A percentile compares a stretch with the other conserved stretches of the same genome.
Evolutionary conservation across 2,797 vertebrate genomes (phyloP).

Genomic region (Rhyacichthys aspro): DNA sequence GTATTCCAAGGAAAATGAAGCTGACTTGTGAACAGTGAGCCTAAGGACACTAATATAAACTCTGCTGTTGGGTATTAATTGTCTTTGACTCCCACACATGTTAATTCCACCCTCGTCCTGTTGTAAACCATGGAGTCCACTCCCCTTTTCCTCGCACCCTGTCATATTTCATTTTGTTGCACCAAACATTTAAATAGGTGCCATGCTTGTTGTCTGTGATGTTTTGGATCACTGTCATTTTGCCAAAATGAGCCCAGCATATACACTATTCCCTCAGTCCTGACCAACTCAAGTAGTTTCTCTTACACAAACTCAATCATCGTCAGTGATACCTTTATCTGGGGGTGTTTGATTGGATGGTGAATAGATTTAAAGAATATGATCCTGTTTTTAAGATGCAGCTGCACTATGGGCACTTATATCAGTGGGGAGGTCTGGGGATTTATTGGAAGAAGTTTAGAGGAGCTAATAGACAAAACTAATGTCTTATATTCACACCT

Average conservation of each 20-base stretch:
- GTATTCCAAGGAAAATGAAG: slow-evolving; percentile 23
- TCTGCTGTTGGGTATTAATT: slow-evolving; percentile 64
- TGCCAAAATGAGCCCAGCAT: slow-evolving; percentile 62
- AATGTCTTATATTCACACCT: no score
- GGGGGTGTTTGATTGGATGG: slow-evolving; percentile 77
- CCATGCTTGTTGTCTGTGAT: slow-evolving; percentile 72
- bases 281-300: slow-evolving; percentile 51
- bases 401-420: no score
- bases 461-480: no score
- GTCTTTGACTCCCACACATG: slow-evolving; percentile 54
- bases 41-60: slow-evolving; percentile 32
- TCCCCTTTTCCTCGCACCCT: slow-evolving; percentile 60
- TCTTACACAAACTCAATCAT: slow-evolving; percentile 79
- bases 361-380: slow-evolving; percentile 81
- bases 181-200: slow-evolving; percentile 76
- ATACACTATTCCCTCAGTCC: slow-evolving; percentile 55
- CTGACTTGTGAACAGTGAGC: slow-evolving; percentile 35
- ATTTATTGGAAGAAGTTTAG: no score
- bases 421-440: no score
- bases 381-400: no score
- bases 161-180: slow-evolving; percentile 78
- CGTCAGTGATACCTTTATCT: slow-evolving; percentile 78
- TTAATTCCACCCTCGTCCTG: slow-evolving; percentile 67
- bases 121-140: slow-evolving; percentile 52
- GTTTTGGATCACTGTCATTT: slow-evolving; percentile 80